A percentile compares a stretch with the other conserved stretches of the same genome.
These are phyloP conservation scores for Julus scandinavius DNA, from an alignment of 2,888 invertebrate species.

Conservation along the genomic window DNA sequence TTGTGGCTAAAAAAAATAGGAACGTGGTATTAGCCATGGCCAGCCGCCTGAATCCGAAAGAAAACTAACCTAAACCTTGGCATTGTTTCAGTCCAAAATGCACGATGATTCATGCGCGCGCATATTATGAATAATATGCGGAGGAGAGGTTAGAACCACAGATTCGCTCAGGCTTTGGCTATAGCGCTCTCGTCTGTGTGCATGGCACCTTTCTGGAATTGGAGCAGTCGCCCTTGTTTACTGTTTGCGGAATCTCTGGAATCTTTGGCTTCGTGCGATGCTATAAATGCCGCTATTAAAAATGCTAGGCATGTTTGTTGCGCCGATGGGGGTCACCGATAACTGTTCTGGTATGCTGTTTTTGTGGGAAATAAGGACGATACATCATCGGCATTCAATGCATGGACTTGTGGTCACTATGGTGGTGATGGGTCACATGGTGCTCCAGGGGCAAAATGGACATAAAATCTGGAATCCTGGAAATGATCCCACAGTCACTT, in stretches of 20 bases:
- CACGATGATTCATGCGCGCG: conserved; percentile 7
- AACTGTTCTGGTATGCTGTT: background rate
- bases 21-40: background rate
- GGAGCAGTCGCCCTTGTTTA: background rate
- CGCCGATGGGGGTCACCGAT: background rate
- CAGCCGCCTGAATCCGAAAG: background rate
- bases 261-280: background rate
- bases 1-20: background rate
- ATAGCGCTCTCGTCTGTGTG: background rate
- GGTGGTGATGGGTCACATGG: too few species aligned
- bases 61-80: conserved; percentile 7
- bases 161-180: background rate
- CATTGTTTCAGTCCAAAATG: background rate
- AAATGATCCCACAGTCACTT: too few species aligned
- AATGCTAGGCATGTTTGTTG: background rate
- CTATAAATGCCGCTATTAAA: background rate
- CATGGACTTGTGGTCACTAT: too few species aligned
- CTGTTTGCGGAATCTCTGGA: background rate
- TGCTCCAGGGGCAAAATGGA: too few species aligned
- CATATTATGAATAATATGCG: background rate
- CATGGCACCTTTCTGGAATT: background rate
- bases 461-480: too few species aligned
- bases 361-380: background rate
- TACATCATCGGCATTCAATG: too few species aligned
- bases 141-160: conserved; percentile 7